phyloP scores from a whole-genome alignment of 2,888 invertebrate genomes.

The Ornithoptera alexandrae region DNA sequence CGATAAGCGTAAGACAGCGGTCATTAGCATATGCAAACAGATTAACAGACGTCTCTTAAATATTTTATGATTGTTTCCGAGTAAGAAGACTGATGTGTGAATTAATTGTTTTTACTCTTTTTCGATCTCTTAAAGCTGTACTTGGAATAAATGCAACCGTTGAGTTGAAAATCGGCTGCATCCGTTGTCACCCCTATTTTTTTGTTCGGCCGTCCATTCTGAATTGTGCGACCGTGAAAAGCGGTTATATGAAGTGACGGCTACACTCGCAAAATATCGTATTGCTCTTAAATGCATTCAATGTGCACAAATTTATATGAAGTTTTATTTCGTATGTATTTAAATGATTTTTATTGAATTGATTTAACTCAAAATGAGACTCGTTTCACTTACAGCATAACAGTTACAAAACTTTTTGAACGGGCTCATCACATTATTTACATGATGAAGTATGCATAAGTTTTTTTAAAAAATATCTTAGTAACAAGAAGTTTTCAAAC shows the following conservation, averaged over 20 bases:
- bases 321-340: neutral
- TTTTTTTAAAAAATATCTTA: no score
- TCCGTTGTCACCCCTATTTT: constrained; percentile 57
- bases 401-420: no score
- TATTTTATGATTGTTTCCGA: no score
- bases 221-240: constrained; percentile 44
- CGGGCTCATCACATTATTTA: no score
- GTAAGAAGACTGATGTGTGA: no score
- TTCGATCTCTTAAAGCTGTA: neutral
- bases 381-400: no score
- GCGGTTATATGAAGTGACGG: constrained; percentile 29
- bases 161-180: constrained; percentile 42
- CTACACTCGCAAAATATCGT: constrained; percentile 22
- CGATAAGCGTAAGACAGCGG: constrained; percentile 62
- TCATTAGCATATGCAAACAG: constrained; percentile 64
- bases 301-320: constrained; percentile 1
- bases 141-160: constrained; percentile 51
- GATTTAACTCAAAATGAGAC: no score
- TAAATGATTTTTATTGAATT: no score
- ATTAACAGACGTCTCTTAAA: constrained; percentile 56
- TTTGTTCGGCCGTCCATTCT: constrained; percentile 42
- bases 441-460: no score
- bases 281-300: constrained; percentile 20
- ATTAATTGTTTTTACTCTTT: no score
- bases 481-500: no score